Evolutionary conservation across 2,797 vertebrate species (phyloP).

Genomic region (Valencia hispanica): DNA sequence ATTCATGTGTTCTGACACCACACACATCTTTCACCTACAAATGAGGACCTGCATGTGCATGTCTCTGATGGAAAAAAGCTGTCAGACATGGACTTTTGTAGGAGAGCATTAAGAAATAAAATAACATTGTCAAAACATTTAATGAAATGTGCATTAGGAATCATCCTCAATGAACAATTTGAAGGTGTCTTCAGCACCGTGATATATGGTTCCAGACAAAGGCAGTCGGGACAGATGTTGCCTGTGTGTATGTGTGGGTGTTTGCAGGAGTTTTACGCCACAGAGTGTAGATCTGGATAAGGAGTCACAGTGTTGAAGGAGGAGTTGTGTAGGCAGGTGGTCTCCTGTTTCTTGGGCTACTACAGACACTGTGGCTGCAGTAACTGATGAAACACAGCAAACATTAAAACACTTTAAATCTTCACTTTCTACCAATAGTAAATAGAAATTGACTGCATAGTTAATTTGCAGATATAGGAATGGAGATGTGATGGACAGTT

Average conservation of each 20-base stretch:
- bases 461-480: conserved; percentile 1
- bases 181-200: conserved; percentile 59
- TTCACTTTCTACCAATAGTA: conserved; percentile 5
- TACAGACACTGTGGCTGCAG: conserved; percentile 46
- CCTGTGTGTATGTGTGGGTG: conserved; percentile 14
- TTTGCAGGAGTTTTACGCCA: conserved; percentile 54
- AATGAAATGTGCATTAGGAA: conserved; percentile 60
- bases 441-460: conserved; percentile 8
- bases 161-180: conserved; percentile 61
- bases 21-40: neutral
- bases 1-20: conserved; percentile 36
- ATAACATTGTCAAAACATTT: conserved; percentile 60
- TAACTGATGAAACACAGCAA: conserved; percentile 33
- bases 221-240: conserved; percentile 45
- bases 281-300: conserved; percentile 55
- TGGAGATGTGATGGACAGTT: neutral
- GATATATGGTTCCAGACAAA: conserved; percentile 60
- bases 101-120: conserved; percentile 57
- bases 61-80: conserved; percentile 39
- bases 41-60: conserved; percentile 7
- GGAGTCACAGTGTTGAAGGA: conserved; percentile 44
- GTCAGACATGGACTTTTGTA: conserved; percentile 41
- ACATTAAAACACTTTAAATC: neutral
- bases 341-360: conserved; percentile 42
- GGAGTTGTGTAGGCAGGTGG: conserved; percentile 37